Evolutionary conservation across 2,113 vertebrate genomes (phyloP).

Genomic region (Laterallus jamaicensis): DNA sequence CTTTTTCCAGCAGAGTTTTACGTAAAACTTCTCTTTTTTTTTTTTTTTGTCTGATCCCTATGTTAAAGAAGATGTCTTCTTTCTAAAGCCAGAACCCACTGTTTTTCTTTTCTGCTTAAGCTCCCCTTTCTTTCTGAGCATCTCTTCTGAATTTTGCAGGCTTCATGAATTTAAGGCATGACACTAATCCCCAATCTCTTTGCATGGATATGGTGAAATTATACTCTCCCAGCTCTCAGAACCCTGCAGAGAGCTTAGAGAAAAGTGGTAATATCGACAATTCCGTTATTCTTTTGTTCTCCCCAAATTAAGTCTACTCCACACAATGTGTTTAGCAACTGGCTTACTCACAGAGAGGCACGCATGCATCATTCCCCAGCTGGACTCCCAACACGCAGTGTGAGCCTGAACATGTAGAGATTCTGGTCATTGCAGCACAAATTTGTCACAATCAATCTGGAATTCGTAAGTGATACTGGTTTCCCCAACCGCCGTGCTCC

Average conservation of each 20-base stretch:
- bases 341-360: neutral
- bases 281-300: neutral
- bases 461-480: neutral
- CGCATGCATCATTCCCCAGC: neutral
- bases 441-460: neutral
- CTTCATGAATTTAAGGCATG: neutral
- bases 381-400: neutral
- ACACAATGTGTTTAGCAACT: neutral
- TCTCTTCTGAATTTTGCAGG: neutral
- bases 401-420: neutral
- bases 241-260: neutral
- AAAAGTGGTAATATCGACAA: neutral
- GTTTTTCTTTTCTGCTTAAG: neutral
- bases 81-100: neutral
- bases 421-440: neutral
- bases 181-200: neutral
- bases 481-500: neutral
- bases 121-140: neutral
- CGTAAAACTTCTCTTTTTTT: neutral
- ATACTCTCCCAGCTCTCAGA: neutral
- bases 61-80: neutral
- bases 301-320: neutral
- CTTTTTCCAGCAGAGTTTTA: neutral
- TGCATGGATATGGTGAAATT: neutral
- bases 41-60: constrained; percentile 1